phyloP scores from a whole-genome alignment of 35 echinoderm and acorn worm genomes.

The Heliocidaris tuberculata region DNA sequence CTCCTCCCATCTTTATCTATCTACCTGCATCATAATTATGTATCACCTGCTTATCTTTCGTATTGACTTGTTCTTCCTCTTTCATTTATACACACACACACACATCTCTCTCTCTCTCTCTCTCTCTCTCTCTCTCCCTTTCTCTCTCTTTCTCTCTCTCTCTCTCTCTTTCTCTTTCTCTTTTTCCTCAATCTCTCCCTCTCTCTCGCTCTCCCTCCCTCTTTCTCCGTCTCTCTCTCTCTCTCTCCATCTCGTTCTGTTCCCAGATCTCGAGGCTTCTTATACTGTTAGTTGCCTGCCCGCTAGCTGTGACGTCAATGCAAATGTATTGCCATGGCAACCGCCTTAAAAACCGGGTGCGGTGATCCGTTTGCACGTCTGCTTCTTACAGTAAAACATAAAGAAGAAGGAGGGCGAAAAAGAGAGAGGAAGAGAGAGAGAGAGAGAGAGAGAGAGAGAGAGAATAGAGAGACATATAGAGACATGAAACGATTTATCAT shows the following conservation, averaged over 20 bases:
- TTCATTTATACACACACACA: not conserved
- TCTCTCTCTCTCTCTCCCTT: not conserved
- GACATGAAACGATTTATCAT: slow-evolving; percentile 3
- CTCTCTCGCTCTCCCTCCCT: not conserved
- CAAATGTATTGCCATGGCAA: slow-evolving; percentile 48
- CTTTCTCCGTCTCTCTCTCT: not conserved
- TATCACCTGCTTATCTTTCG: not conserved
- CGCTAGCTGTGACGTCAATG: slow-evolving; percentile 53
- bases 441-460: not conserved
- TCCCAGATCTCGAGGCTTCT: slow-evolving; percentile 12
- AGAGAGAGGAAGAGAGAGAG: not conserved
- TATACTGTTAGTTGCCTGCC: slow-evolving; percentile 33
- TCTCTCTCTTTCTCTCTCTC: not conserved
- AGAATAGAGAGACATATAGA: not conserved
- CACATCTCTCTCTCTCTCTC: not conserved
- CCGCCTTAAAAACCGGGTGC: slow-evolving; percentile 54
- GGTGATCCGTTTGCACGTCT: slow-evolving; percentile 53
- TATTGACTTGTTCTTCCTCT: not conserved
- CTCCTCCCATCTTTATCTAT: not conserved
- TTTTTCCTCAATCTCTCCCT: no score
- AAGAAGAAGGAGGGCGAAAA: not conserved
- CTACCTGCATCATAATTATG: not conserved
- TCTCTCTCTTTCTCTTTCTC: not conserved
- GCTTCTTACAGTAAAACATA: slow-evolving; percentile 33
- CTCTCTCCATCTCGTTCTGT: not conserved